phyloP scores from a whole-genome alignment of 1,140 invertebrate species.

The Cydia strobilella region DNA sequence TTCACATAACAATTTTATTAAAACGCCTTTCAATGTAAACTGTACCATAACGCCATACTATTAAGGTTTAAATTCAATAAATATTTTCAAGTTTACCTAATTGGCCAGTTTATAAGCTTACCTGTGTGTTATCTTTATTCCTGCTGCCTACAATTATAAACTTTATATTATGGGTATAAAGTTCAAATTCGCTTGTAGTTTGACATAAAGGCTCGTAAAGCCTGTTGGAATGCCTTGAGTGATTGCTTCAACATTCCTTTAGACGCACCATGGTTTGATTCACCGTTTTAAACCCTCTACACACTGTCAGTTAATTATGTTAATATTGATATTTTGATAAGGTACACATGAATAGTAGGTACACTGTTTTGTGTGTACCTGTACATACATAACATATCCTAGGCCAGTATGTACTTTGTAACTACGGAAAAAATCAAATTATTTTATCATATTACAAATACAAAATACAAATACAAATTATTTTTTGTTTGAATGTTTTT shows the following conservation, averaged over 20 bases:
- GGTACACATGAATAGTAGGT: too few relatives aligned
- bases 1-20: slow-evolving; percentile 7
- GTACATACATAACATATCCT: too few relatives aligned
- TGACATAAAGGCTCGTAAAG: not conserved
- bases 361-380: too few relatives aligned
- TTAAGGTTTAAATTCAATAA: not conserved
- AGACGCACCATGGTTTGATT: not conserved
- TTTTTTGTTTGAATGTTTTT: too few relatives aligned
- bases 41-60: not conserved
- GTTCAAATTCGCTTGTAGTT: not conserved
- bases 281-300: not conserved
- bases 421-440: too few relatives aligned
- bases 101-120: slow-evolving; percentile 19
- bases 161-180: not conserved
- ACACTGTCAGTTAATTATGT: not conserved
- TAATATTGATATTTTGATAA: not conserved
- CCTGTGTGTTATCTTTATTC: slow-evolving; percentile 18
- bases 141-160: not conserved
- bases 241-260: slow-evolving; percentile 22
- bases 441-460: too few relatives aligned
- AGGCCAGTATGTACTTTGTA: too few relatives aligned
- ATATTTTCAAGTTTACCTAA: not conserved
- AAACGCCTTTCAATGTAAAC: not conserved
- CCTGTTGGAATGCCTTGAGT: slow-evolving; percentile 7
- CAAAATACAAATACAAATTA: too few relatives aligned